These are phyloP conservation scores for Leptobrachium ailaonicum DNA, from an alignment of 2,113 vertebrate species.

Conservation along the genomic window DNA sequence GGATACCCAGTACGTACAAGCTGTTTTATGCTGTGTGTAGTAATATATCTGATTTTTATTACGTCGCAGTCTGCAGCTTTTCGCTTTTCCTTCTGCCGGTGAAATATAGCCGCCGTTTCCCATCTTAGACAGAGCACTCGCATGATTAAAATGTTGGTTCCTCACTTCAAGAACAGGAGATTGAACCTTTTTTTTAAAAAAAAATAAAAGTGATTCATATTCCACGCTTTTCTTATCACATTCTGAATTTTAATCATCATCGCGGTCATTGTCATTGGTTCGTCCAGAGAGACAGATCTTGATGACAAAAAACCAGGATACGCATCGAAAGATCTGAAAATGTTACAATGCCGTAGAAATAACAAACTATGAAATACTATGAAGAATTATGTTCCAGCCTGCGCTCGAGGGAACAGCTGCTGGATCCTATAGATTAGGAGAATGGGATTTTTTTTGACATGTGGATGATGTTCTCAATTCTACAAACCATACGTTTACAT, in stretches of 20 bases:
- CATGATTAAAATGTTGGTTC: slow-evolving; percentile 35
- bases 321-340: too few relatives aligned
- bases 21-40: slow-evolving; percentile 30
- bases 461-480: too few relatives aligned
- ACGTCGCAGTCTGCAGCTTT: slow-evolving; percentile 25
- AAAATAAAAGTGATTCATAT: slow-evolving; percentile 8
- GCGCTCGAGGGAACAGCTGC: too few relatives aligned
- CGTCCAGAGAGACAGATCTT: not conserved
- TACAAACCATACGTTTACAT: too few relatives aligned
- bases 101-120: slow-evolving; percentile 38
- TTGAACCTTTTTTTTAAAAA: not conserved
- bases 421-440: too few relatives aligned
- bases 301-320: not conserved
- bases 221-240: not conserved
- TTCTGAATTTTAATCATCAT: slow-evolving; percentile 4
- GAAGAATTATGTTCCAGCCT: too few relatives aligned
- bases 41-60: slow-evolving; percentile 44
- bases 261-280: not conserved
- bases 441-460: too few relatives aligned
- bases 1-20: slow-evolving; percentile 28
- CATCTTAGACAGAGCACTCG: slow-evolving; percentile 5
- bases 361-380: too few relatives aligned
- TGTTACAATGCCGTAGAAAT: too few relatives aligned
- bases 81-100: slow-evolving; percentile 26
- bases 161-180: slow-evolving; percentile 8